Conservation (phyloP, 2,113 vertebrate species). For the Mobula birostris region DNA sequence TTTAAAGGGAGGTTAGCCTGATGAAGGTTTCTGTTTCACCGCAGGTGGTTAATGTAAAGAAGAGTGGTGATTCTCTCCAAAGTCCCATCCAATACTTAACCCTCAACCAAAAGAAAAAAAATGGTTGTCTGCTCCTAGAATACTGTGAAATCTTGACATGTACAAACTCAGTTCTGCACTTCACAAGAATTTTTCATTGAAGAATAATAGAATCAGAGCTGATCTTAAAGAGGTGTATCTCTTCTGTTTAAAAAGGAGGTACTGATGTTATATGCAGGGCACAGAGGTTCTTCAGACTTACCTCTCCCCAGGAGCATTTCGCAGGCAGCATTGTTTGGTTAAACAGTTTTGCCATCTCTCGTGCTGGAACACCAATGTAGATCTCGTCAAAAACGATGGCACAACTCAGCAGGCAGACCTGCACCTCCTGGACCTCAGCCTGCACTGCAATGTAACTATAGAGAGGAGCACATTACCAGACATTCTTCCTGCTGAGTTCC, state of each 20-base stretch:
- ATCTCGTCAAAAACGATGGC: conserved; percentile 62
- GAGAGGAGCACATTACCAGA: conserved; percentile 46
- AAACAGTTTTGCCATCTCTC: conserved; percentile 55
- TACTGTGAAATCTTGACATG: too few species aligned
- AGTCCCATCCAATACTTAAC: too few species aligned
- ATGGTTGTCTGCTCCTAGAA: too few species aligned
- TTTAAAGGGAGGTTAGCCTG: too few species aligned
- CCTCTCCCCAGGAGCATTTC: conserved; percentile 71
- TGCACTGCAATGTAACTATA: conserved; percentile 71
- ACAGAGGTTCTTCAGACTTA: conserved; percentile 42
- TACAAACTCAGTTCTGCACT: too few species aligned
- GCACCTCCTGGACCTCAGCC: conserved; percentile 74
- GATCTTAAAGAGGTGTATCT: too few species aligned
- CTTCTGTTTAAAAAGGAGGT: not conserved
- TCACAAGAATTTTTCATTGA: too few species aligned
- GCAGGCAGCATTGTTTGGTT: conserved; percentile 77
- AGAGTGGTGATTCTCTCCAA: too few species aligned
- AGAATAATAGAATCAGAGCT: too few species aligned
- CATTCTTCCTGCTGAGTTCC: not conserved
- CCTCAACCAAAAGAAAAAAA: too few species aligned
- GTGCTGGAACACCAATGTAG: conserved; percentile 63
- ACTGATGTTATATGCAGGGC: not conserved
- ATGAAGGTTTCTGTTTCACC: too few species aligned
- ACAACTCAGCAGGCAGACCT: conserved; percentile 66
- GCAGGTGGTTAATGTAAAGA: too few species aligned